Evolutionary conservation across 2,797 vertebrate genomes (phyloP), one percentile per base, ranked within the genome.

Genomic region (Tenualosa ilisha): DNA sequence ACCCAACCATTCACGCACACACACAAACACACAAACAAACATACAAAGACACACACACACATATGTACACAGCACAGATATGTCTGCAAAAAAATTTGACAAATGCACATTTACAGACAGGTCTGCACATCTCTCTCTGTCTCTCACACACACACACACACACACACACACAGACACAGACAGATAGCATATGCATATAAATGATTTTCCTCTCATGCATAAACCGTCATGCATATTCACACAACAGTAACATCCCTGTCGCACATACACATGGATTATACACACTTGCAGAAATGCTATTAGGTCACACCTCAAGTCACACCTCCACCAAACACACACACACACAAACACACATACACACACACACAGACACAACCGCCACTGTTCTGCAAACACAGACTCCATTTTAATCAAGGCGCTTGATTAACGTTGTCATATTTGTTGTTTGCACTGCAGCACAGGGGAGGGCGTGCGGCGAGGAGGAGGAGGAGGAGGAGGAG

Each of bases 331-430:
- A 75, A 75, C 51, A 53, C 51, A 53, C 51, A 53, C 51, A 53
- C 51, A 53, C 51, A 53, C 51, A 53, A 3, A 53, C 51, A 53
- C 51, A 53, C 51, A 53, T 2, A 53, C 51, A 53, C 12, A 53
- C 51, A 53, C 51, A 53, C 51, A 53, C 51, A 53, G 11, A 53
- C 51, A 53, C 51, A 53, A 31, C 20, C 37, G 13, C 31, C 31
- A 12, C 68, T 75, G 26, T 85, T 87, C 72, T 81, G 83, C 86
- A 85, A 40, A 81, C 59, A 87, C 26, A 81, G 37, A 31, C 68
- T 75, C 84, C 81, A 49, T 68, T 85, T 87, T 87, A 87, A 87
- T 87, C 86, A 87, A 85, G 56, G 81, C 81, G 79, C 85, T 46
- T 83, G 68, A 85, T 87, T 83, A 81, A 72, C 59, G 53, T 6